Base-by-base conservation (phyloP, 2,888 invertebrate genomes). In the Dascillus cervinus region DNA sequence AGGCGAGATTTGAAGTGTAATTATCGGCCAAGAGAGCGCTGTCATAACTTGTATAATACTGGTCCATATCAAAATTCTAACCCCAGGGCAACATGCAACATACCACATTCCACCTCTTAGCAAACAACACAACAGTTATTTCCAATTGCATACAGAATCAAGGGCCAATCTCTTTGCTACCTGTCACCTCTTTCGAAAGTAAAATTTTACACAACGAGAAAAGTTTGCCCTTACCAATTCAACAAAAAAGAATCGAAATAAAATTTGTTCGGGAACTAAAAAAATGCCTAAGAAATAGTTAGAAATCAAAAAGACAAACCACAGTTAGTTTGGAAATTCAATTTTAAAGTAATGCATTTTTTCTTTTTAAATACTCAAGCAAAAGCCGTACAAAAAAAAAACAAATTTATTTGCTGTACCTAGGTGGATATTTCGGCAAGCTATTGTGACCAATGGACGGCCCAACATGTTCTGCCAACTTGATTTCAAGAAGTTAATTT, bases 391-490 rank as follows among this genome's bases (percentile, higher is more conserved):
- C 11, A 22, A 11, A 22, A 22, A 8, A 10, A 10, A 17, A 4
- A 8, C 17, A 17, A 17, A 17, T 17, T 17, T 17, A 8, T 17
- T 17, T 17, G 17, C 12, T 34, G 13, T 83, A 90, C 91, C 91
- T 86, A 91, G 75, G 65, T 90, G 86, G 65, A 83, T 75, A 69
- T 81, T 81, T 75, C 84, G 82, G 73, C 87, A 76, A 63, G 82
- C 82, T 74, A 95, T 79, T 49, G 91, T 87, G 66, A 95, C 87
- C 61, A 92, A 79, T 42, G 98, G 97, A 56, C 97, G 79, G 57
- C 98, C 98, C 62, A 95, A 79, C 72, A 92, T 88, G 70, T 89
- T 89, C 73, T 90, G 90, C 97, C 97, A 98, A 68, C 90, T 90
- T 56, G 88, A 89, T 75, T 96, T 94, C 73, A 96, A 81, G 77